Conservation (phyloP, 2,113 vertebrate species). For the Chionodraco myersi region DNA sequence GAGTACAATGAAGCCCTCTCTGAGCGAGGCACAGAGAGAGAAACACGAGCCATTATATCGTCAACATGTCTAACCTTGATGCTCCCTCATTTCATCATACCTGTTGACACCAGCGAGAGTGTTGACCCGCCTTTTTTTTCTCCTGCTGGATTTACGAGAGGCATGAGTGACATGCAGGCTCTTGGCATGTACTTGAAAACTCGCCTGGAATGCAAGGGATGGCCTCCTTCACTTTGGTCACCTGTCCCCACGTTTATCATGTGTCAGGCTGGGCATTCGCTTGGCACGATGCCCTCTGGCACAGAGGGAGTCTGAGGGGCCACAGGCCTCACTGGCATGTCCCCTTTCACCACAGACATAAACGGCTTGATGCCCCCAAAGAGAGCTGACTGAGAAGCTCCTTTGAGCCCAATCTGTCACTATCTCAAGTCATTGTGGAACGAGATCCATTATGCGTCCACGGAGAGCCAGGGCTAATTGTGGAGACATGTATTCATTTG, state of each 20-base stretch:
- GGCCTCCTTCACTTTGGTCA: conserved; percentile 52
- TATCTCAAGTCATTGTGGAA: conserved; percentile 64
- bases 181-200: conserved; percentile 39
- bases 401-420: conserved; percentile 77
- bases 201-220: conserved; percentile 48
- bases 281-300: conserved; percentile 55
- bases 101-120: conserved; percentile 52
- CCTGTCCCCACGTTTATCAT: conserved; percentile 69
- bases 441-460: conserved; percentile 63
- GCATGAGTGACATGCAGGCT: conserved; percentile 16
- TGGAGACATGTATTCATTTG: conserved; percentile 56
- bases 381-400: conserved; percentile 62
- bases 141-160: conserved; percentile 33
- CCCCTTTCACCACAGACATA: conserved; percentile 27
- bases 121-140: conserved; percentile 1
- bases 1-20: neutral
- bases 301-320: conserved; percentile 22
- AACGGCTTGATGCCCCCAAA: conserved; percentile 64
- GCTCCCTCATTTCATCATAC: conserved; percentile 40
- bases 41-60: conserved; percentile 12
- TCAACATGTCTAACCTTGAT: conserved; percentile 23
- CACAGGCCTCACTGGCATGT: conserved; percentile 25
- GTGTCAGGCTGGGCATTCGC: conserved; percentile 51
- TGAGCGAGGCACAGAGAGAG: neutral
- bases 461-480: conserved; percentile 55